Evolutionary conservation across 2,113 vertebrate genomes (phyloP).

Genomic region (Glareola pratincola): DNA sequence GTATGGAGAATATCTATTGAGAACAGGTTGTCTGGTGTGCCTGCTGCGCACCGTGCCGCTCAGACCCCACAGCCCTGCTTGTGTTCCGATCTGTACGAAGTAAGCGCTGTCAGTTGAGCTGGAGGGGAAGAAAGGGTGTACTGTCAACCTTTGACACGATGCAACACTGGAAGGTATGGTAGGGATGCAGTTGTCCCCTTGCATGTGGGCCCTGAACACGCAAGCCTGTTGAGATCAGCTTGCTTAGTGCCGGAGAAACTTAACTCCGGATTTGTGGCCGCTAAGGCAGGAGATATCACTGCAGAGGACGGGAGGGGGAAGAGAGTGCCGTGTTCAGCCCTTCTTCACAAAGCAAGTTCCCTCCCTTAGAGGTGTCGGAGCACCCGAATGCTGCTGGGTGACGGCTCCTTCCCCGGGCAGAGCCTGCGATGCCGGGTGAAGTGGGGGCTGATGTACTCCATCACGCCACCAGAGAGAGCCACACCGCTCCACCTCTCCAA

Average conservation of each 20-base stretch:
- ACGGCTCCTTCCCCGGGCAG: not conserved
- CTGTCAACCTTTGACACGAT: not conserved
- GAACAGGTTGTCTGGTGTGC: not conserved
- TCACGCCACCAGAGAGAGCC: not conserved
- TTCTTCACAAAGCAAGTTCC: not conserved
- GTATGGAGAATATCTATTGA: not conserved
- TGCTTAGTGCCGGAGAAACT: not conserved
- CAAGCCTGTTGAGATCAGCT: not conserved
- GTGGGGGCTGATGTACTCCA: not conserved
- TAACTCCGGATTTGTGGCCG: not conserved
- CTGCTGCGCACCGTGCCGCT: not conserved
- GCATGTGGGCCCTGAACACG: not conserved
- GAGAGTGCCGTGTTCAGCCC: not conserved
- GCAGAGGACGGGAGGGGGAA: not conserved
- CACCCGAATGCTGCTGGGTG: not conserved
- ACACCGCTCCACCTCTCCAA: fast-evolving
- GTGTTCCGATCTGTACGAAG: not conserved
- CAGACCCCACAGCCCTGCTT: not conserved
- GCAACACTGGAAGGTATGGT: not conserved
- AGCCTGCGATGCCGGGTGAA: fast-evolving
- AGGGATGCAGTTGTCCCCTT: not conserved
- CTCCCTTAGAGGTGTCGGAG: not conserved
- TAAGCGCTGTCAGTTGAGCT: not conserved
- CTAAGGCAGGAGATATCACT: not conserved
- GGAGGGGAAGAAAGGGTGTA: not conserved